These are phyloP conservation scores for Syrista parreyssii DNA, from an alignment of 2,888 invertebrate species.

Conservation along the genomic window DNA sequence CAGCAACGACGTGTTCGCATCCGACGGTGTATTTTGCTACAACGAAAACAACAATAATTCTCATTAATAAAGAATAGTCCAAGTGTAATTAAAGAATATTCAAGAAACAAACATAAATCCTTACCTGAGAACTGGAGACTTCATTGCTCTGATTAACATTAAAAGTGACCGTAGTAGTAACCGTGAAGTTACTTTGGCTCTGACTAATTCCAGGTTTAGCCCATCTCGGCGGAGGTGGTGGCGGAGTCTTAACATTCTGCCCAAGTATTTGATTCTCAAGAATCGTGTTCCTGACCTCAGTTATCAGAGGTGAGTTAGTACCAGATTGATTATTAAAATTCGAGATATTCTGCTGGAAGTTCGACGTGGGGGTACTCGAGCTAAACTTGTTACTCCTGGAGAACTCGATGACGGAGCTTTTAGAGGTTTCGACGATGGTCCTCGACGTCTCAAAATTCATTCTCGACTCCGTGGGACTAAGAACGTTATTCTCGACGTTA, in stretches of 20 bases:
- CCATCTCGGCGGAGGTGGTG: conserved; percentile 88
- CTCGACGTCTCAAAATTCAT: conserved; percentile 30
- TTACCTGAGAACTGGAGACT: conserved; percentile 39
- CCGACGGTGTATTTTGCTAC: conserved; percentile 59
- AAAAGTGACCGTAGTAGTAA: conserved; percentile 88
- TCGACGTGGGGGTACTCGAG: conserved; percentile 48
- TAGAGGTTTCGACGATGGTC: conserved; percentile 36
- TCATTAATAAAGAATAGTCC: background rate
- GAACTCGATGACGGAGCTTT: conserved; percentile 26
- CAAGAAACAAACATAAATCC: conserved; percentile 8
- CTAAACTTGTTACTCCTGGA: conserved; percentile 52
- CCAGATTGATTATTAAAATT: conserved; percentile 51
- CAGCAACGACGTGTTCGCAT: conserved; percentile 55
- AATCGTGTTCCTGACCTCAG: conserved; percentile 47
- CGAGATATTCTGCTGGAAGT: conserved; percentile 56
- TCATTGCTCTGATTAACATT: conserved; percentile 71
- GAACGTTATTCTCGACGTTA: conserved; percentile 60
- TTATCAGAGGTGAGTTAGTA: conserved; percentile 45
- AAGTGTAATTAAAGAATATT: background rate
- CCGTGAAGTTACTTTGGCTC: conserved; percentile 77
- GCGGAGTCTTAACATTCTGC: conserved; percentile 72
- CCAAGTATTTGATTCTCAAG: conserved; percentile 38
- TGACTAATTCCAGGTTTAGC: conserved; percentile 77
- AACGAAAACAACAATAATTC: conserved; percentile 11
- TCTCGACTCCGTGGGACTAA: conserved; percentile 51